These are phyloP conservation scores for Monochamus alternatus DNA, from an alignment of 2,888 invertebrate species.

Conservation along the genomic window DNA sequence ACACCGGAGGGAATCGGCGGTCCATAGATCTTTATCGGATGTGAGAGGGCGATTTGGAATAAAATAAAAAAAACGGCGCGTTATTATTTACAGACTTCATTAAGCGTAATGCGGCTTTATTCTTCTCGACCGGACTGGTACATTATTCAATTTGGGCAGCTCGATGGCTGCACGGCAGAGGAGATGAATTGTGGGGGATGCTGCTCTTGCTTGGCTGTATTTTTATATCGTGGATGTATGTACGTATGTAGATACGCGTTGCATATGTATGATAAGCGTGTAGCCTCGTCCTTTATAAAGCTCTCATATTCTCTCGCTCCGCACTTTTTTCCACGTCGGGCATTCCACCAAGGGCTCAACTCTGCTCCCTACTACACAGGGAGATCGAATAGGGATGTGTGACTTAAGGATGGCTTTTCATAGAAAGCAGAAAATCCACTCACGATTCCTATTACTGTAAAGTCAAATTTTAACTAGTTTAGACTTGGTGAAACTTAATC, in stretches of 20 bases:
- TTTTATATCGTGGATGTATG: conserved; percentile 67
- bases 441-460: no score
- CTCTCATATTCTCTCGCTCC: conserved; percentile 59
- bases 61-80: conserved; percentile 54
- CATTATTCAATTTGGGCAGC: conserved; percentile 66
- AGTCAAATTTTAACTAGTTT: no score
- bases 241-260: conserved; percentile 68
- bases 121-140: conserved; percentile 62
- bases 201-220: conserved; percentile 59
- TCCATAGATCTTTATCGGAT: conserved; percentile 46
- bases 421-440: no score
- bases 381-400: no score
- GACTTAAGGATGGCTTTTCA: no score
- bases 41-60: conserved; percentile 52
- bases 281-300: conserved; percentile 65
- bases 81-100: conserved; percentile 67
- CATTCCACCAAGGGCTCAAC: conserved; percentile 33
- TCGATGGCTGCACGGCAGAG: conserved; percentile 46
- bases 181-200: conserved; percentile 66
- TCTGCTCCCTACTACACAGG: background rate
- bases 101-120: conserved; percentile 66
- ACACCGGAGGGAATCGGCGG: conserved; percentile 43
- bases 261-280: conserved; percentile 70
- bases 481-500: no score
- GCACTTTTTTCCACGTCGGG: conserved; percentile 51